Percentiles rank a stretch among this genome's conserved stretches.
These are phyloP conservation scores for Himalopsyche anomala DNA, from an alignment of 2,888 invertebrate genomes.

Conservation along the genomic window DNA sequence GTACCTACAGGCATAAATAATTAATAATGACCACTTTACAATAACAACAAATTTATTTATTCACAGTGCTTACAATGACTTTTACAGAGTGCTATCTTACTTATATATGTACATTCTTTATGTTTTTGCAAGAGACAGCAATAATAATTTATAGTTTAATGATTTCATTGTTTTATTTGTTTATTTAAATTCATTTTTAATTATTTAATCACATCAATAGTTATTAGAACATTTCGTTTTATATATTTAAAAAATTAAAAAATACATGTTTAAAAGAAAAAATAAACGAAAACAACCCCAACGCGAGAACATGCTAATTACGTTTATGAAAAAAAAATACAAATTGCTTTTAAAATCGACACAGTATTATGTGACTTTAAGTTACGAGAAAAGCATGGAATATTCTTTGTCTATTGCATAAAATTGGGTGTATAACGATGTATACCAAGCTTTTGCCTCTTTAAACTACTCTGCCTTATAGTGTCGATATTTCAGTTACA, in stretches of 20 bases:
- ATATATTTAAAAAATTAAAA: neutral
- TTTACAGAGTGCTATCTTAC: constrained; percentile 24
- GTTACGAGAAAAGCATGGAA: too few relatives aligned
- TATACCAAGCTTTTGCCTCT: too few relatives aligned
- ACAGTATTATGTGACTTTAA: too few relatives aligned
- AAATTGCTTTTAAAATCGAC: too few relatives aligned
- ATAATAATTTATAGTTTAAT: neutral
- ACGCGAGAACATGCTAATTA: too few relatives aligned
- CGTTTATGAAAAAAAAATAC: too few relatives aligned
- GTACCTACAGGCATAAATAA: too few relatives aligned
- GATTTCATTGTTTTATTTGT: neutral
- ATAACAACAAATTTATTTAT: constrained; percentile 29
- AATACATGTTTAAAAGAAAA: neutral
- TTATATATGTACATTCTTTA: neutral
- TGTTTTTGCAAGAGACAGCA: neutral
- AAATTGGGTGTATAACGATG: too few relatives aligned
- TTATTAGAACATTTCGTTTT: neutral
- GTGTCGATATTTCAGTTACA: too few relatives aligned
- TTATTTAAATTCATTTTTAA: neutral
- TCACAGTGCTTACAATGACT: constrained; percentile 27
- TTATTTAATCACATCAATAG: constrained; percentile 27
- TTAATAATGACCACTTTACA: constrained; percentile 1
- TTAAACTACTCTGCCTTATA: too few relatives aligned
- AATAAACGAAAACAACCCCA: too few relatives aligned
- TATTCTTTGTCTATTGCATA: too few relatives aligned